phyloP scores from a whole-genome alignment of 2,113 vertebrate species.

The Malurus cyaneus region DNA sequence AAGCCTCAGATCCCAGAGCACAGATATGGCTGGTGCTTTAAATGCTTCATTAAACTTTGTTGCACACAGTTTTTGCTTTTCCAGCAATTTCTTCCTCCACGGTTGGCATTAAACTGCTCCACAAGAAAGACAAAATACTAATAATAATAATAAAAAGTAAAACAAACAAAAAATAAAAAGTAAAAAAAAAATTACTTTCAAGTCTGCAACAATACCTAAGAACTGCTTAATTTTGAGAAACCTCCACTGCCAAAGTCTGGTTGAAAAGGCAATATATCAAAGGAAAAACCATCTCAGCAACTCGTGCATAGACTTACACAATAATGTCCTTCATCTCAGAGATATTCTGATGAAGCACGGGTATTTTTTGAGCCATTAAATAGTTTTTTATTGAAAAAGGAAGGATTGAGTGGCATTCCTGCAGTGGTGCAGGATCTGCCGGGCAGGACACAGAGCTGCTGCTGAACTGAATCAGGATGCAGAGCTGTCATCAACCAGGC shows the following conservation, averaged over 20 bases:
- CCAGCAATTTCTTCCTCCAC: conserved; percentile 8
- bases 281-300: not conserved
- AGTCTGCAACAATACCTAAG: not conserved
- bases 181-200: not conserved
- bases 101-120: not conserved
- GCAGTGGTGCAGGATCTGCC: not conserved
- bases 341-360: not conserved
- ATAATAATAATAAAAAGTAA: not conserved
- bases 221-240: not conserved
- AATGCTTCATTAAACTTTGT: conserved; percentile 22
- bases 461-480: not conserved
- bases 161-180: not conserved
- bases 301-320: not conserved
- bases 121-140: not conserved
- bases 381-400: not conserved
- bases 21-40: not conserved
- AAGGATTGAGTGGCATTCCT: not conserved
- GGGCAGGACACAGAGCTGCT: not conserved
- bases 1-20: not conserved
- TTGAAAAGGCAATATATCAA: not conserved
- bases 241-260: not conserved
- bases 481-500: not conserved
- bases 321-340: not conserved
- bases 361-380: not conserved
- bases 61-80: not conserved